These are phyloP conservation scores for Halcyon chelicuti DNA, from an alignment of 2,797 vertebrate genomes.

Conservation along the genomic window DNA sequence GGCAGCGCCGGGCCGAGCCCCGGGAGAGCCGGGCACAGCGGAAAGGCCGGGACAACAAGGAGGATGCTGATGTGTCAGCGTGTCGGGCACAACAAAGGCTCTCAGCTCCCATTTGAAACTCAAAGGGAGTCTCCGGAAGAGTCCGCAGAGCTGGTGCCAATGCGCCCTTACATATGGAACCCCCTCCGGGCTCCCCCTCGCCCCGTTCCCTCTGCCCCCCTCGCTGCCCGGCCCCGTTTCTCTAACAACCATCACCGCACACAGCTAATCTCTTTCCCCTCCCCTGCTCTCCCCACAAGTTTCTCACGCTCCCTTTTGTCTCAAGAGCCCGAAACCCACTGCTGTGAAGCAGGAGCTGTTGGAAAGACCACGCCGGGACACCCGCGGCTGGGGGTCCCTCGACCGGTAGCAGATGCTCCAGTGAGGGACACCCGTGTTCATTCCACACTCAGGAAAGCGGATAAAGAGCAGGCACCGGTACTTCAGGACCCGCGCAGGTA, in stretches of 20 bases:
- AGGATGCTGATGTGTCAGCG: background rate
- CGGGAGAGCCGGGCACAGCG: background rate
- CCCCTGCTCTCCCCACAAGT: background rate
- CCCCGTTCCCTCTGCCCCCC: background rate
- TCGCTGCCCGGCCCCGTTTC: background rate
- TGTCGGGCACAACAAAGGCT: constrained; percentile 55
- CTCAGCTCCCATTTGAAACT: constrained; percentile 29
- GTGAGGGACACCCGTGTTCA: background rate
- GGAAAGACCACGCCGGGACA: background rate
- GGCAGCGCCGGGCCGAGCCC: background rate
- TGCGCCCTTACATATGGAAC: constrained; percentile 18
- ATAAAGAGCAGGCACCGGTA: rapidly evolving
- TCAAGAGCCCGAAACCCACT: background rate
- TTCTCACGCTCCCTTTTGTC: constrained; percentile 47
- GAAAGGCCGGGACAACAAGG: background rate
- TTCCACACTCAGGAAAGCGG: background rate
- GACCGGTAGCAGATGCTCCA: background rate
- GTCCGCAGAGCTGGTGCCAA: background rate
- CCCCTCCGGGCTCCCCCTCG: background rate
- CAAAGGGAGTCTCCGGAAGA: constrained; percentile 50
- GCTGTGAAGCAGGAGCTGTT: background rate
- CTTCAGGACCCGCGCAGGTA: background rate
- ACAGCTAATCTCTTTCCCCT: background rate
- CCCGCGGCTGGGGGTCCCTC: background rate
- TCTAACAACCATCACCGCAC: background rate